Evolutionary conservation across 1,140 invertebrate genomes (phyloP).

Genomic region (Drosophila pseudoobscura): DNA sequence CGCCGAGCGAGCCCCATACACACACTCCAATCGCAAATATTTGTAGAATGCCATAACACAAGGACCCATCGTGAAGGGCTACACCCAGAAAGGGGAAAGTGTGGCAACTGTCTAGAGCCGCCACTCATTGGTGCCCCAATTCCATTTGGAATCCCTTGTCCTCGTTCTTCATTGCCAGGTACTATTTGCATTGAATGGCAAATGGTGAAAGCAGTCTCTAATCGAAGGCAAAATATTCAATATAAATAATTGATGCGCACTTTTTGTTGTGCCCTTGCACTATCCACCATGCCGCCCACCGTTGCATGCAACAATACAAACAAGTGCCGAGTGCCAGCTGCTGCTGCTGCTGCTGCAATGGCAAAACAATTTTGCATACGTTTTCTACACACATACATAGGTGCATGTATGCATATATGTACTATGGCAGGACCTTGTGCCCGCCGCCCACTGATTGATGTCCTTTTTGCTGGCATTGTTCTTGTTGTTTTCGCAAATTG

Average conservation of each 20-base stretch:
- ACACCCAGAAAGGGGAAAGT: conserved; percentile 36
- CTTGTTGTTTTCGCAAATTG: conserved; percentile 56
- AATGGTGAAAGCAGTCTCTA: conserved; percentile 51
- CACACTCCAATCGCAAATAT: conserved; percentile 33
- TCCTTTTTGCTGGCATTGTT: conserved; percentile 57
- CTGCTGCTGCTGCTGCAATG: conserved; percentile 27
- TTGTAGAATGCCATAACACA: conserved; percentile 41
- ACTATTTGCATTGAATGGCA: conserved; percentile 44
- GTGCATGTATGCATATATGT: background rate
- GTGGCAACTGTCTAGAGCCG: conserved; percentile 14
- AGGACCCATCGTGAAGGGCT: conserved; percentile 12
- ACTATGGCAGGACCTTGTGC: conserved; percentile 35
- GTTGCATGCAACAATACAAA: conserved; percentile 39
- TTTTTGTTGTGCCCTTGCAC: conserved; percentile 20
- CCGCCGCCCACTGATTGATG: conserved; percentile 60
- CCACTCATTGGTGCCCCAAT: conserved; percentile 23
- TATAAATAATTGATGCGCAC: conserved; percentile 74
- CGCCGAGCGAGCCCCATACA: background rate
- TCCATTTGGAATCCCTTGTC: conserved; percentile 11
- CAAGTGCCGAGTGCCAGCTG: conserved; percentile 33
- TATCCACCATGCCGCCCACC: background rate
- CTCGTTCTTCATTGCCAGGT: conserved; percentile 29
- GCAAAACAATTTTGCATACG: conserved; percentile 53
- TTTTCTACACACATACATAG: conserved; percentile 1
- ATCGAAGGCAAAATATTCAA: conserved; percentile 75